Percentiles rank a stretch among this genome's conserved stretches.
These are phyloP conservation scores for Coregonus sp. DNA, from an alignment of 2,797 vertebrate species.

Conservation along the genomic window DNA sequence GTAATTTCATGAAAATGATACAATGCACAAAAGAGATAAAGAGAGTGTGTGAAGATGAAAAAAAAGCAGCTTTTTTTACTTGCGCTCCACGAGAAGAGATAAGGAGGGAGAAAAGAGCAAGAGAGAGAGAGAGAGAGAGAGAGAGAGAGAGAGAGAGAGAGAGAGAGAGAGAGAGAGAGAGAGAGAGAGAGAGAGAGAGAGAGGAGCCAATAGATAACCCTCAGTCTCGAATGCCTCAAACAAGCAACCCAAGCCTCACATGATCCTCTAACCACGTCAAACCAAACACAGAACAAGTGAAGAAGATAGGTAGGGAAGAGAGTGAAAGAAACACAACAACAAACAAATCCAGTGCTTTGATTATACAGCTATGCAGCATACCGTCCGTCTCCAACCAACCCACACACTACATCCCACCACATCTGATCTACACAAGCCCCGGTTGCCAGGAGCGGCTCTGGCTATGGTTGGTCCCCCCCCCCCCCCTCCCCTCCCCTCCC, in stretches of 20 bases:
- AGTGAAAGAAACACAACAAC: not conserved
- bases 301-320: no score
- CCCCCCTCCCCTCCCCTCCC: not conserved
- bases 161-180: not conserved
- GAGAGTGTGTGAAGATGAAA: not conserved
- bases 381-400: conserved; percentile 35
- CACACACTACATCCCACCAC: conserved; percentile 45
- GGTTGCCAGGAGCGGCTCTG: conserved; percentile 1
- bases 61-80: not conserved
- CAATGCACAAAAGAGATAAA: not conserved
- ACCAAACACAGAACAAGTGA: not conserved
- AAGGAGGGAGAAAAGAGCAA: conserved; percentile 28
- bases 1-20: not conserved
- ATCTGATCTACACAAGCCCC: conserved; percentile 25
- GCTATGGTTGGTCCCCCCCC: no score
- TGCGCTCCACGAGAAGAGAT: conserved; percentile 11
- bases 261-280: not conserved
- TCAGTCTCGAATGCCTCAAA: not conserved
- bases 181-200: not conserved
- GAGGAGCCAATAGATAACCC: not conserved
- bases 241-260: not conserved
- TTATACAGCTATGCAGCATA: not conserved
- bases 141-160: not conserved
- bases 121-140: conserved; percentile 18
- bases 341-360: not conserved